These are phyloP conservation scores for Genyomyrus donnyi DNA, from an alignment of 2,113 vertebrate species.

Conservation along the genomic window DNA sequence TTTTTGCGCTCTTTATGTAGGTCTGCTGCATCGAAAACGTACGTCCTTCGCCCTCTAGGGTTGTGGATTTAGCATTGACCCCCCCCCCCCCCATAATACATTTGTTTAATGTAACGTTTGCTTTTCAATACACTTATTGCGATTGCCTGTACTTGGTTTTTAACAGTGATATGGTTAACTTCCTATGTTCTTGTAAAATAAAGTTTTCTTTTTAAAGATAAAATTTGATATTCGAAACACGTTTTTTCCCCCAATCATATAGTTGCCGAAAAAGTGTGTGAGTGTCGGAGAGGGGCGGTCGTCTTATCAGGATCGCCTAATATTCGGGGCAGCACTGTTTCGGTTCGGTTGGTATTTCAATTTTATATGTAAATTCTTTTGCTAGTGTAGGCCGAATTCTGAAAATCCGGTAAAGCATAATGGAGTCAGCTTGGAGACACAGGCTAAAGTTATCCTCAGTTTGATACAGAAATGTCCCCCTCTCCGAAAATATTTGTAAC, in stretches of 20 bases:
- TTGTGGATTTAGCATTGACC: too few relatives aligned
- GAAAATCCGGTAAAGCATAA: not conserved
- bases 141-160: not conserved
- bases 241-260: not conserved
- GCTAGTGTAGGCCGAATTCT: not conserved
- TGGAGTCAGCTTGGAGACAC: not conserved
- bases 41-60: not conserved
- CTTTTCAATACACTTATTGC: not conserved
- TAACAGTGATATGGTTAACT: not conserved
- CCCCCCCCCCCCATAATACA: not conserved
- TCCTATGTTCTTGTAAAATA: not conserved
- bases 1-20: not conserved
- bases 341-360: not conserved
- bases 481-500: not conserved
- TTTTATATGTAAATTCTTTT: not conserved
- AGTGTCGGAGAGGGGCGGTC: not conserved
- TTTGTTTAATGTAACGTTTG: not conserved
- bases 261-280: not conserved
- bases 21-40: not conserved
- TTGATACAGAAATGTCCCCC: not conserved
- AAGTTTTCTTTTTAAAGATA: not conserved
- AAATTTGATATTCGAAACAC: not conserved
- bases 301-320: not conserved
- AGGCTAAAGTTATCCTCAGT: not conserved
- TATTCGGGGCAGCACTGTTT: not conserved